Conservation (phyloP, 2,888 invertebrate genomes). For the Lasioglossum calceatum region DNA sequence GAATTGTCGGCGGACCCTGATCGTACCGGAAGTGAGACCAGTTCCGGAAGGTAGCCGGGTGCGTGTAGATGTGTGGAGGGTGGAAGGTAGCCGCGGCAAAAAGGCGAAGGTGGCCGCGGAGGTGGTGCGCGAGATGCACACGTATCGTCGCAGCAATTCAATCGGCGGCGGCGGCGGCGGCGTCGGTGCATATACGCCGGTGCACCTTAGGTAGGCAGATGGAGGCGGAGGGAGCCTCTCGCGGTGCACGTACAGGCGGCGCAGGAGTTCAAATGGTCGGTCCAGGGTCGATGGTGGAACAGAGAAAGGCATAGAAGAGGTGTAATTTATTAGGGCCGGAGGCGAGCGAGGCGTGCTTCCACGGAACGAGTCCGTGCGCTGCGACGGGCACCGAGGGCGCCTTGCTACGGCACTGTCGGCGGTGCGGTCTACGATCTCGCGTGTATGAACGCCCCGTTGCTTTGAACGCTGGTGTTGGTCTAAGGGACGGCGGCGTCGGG, state of each 20-base stretch:
- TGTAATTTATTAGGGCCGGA: constrained; percentile 80
- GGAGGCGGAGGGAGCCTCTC: constrained; percentile 23
- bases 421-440: constrained; percentile 50
- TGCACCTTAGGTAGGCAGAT: constrained; percentile 38
- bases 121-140: constrained; percentile 32
- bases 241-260: constrained; percentile 58
- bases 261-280: constrained; percentile 75
- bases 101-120: background rate
- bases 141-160: constrained; percentile 74
- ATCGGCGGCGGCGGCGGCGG: constrained; percentile 70
- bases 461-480: constrained; percentile 54
- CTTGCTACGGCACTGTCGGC: constrained; percentile 63
- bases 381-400: constrained; percentile 48
- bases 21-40: background rate
- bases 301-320: constrained; percentile 71
- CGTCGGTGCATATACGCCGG: constrained; percentile 58
- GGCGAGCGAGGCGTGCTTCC: constrained; percentile 76
- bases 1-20: background rate
- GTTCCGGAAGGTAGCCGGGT: background rate
- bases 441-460: constrained; percentile 48
- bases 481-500: constrained; percentile 31
- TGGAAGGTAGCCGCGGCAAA: background rate
- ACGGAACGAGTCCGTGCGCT: constrained; percentile 52
- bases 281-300: constrained; percentile 58
- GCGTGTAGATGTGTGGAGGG: background rate